Percentiles rank a stretch among this genome's conserved stretches.
Conservation (phyloP, 2,888 invertebrate species). For the Brenthis daphne region DNA sequence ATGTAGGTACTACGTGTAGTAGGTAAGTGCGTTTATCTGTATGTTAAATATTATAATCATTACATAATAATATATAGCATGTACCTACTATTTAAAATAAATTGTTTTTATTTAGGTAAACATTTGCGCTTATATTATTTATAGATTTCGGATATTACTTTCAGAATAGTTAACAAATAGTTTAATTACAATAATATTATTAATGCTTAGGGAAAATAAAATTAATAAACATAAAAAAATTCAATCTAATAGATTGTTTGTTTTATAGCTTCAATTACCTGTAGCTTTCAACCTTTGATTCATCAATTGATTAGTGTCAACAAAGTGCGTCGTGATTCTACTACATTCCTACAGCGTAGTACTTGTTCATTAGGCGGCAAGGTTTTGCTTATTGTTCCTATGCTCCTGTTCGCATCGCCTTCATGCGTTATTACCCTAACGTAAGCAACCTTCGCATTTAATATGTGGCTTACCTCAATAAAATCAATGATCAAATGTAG, state of each 20-base stretch:
- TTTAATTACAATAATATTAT: too few relatives aligned
- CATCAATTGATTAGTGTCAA: conserved; percentile 26
- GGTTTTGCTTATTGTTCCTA: conserved; percentile 27
- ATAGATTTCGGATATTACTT: too few relatives aligned
- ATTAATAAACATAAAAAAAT: too few relatives aligned
- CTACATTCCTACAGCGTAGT: conserved; percentile 26
- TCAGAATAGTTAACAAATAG: too few relatives aligned
- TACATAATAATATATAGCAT: too few relatives aligned
- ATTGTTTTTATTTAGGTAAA: too few relatives aligned
- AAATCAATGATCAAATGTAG: conserved; percentile 29
- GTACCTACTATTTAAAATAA: too few relatives aligned
- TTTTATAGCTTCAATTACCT: background rate
- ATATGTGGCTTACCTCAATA: conserved; percentile 40
- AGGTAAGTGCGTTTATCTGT: too few relatives aligned
- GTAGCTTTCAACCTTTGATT: conserved; percentile 14
- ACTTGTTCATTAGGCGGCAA: conserved; percentile 31
- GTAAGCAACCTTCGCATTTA: conserved; percentile 51
- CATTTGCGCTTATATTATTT: too few relatives aligned
- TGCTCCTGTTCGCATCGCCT: conserved; percentile 32
- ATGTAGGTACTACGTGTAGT: too few relatives aligned
- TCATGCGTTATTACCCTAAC: conserved; percentile 44
- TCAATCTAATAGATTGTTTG: background rate
- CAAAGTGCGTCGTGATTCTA: conserved; percentile 28
- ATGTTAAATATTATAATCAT: too few relatives aligned
- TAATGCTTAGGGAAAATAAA: too few relatives aligned